Evolutionary conservation across 2,888 invertebrate species (phyloP), one percentile per base, ranked within the genome.

Genomic region (Tenodera sinensis): DNA sequence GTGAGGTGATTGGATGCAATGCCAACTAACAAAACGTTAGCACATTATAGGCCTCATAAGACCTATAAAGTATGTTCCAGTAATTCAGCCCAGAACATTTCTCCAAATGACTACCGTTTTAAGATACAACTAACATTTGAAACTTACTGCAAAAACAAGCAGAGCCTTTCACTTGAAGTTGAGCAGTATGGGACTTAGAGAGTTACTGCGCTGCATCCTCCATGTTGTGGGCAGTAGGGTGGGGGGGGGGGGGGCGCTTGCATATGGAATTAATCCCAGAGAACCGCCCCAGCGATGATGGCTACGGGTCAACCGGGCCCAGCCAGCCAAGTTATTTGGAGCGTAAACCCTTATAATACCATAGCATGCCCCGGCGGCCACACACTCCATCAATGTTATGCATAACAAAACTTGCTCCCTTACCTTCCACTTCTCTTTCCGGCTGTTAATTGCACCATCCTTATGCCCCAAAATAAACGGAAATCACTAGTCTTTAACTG

Each of bases 211-310:
- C 85, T 47, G 85, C 34, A 84, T 84, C 20, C 42, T 42, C 34
- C 27, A 6, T 34, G 28, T 54, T 54, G 28, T 71, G 71, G 27
- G 71, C 6, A 20, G 85, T 54, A 42, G 47, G 47, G 34, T 0
- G 2, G 30, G 7, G 42, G n/a, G 2, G 47, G 84, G 42, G 34
- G 20, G 71, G 71, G 15, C 7, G 28, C 86, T 86, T 86, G 86
- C 86, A 86, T 86, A 86, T 81, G 71, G 81, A 86, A 86, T 86
- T 86, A 86, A 86, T 86, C 86, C n/a, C 85, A 85, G 47, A 47
- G 47, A 85, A 47, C 47, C 85, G 15, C 47, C 85, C 28, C 30
- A 27, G 30, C 30, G 28, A 86, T 86, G 71, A 86, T 86, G 81
- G 81, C 81, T 71, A 85, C 28, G 86, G 86, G 86, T 86, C 86